phyloP scores from a whole-genome alignment of 1,140 invertebrate species.

The Philopotamus ludificatus region DNA sequence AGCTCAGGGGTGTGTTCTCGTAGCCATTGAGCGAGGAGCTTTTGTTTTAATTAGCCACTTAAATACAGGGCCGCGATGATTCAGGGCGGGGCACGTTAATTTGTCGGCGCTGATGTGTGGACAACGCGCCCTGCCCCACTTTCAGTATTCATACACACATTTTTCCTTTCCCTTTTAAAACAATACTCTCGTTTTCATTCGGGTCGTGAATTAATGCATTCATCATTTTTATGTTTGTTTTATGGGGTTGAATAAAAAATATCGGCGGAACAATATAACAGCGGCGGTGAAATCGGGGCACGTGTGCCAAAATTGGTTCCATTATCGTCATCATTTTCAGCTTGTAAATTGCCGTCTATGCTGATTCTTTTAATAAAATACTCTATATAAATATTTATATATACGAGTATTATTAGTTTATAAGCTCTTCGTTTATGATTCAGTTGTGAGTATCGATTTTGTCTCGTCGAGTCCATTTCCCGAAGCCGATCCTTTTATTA shows the following conservation, averaged over 20 bases:
- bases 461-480: not conserved
- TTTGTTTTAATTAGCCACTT: constrained; percentile 38
- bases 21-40: constrained; percentile 13
- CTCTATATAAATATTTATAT: no score
- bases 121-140: not conserved
- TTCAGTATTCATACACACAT: not conserved
- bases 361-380: no score
- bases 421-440: no score
- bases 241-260: no score
- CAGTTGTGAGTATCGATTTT: no score
- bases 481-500: constrained; percentile 18
- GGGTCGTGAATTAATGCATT: not conserved
- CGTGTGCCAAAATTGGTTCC: no score
- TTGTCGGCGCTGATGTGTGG: constrained; percentile 10
- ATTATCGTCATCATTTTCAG: no score
- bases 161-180: not conserved
- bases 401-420: no score
- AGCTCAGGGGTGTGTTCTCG: constrained; percentile 19
- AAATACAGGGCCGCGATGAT: constrained; percentile 26
- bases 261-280: not conserved
- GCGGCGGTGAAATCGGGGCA: not conserved
- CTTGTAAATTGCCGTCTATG: not conserved
- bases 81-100: constrained; percentile 23
- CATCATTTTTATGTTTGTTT: no score
- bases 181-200: constrained; percentile 1